These are phyloP conservation scores for Pomatorhinus ruficollis DNA, from an alignment of 2,113 vertebrate genomes.

Conservation along the genomic window DNA sequence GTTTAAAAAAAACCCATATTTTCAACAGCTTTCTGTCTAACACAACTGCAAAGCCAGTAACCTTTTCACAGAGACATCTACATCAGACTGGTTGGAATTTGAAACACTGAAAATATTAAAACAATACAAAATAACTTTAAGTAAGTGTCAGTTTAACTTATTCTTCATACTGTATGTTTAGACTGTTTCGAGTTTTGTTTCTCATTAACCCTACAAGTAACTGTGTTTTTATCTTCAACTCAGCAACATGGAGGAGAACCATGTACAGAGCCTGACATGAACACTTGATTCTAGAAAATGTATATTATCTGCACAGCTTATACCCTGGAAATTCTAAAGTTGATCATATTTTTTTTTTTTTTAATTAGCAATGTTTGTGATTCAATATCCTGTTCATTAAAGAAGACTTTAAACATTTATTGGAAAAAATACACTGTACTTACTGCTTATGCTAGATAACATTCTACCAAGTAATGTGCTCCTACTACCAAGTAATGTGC, in stretches of 20 bases:
- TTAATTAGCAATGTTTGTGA: background rate
- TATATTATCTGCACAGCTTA: background rate
- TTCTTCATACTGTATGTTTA: background rate
- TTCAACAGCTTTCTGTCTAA: background rate
- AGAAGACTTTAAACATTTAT: background rate
- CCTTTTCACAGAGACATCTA: background rate
- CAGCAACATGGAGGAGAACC: background rate
- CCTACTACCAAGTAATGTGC: background rate
- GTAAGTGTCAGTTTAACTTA: background rate
- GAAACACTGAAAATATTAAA: conserved; percentile 21
- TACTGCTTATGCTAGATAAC: background rate
- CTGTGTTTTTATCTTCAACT: background rate
- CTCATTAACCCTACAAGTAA: background rate
- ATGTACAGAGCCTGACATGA: background rate
- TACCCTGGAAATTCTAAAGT: background rate
- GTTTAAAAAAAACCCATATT: background rate
- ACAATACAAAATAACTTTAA: background rate
- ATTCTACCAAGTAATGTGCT: background rate
- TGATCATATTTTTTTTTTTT: background rate
- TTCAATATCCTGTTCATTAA: background rate
- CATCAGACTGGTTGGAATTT: background rate
- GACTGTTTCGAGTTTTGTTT: background rate
- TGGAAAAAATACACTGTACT: background rate
- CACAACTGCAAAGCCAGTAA: background rate
- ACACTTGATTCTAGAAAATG: background rate